These are phyloP conservation scores for Drosophila truncata DNA, from an alignment of 1,140 invertebrate species.

Conservation along the genomic window DNA sequence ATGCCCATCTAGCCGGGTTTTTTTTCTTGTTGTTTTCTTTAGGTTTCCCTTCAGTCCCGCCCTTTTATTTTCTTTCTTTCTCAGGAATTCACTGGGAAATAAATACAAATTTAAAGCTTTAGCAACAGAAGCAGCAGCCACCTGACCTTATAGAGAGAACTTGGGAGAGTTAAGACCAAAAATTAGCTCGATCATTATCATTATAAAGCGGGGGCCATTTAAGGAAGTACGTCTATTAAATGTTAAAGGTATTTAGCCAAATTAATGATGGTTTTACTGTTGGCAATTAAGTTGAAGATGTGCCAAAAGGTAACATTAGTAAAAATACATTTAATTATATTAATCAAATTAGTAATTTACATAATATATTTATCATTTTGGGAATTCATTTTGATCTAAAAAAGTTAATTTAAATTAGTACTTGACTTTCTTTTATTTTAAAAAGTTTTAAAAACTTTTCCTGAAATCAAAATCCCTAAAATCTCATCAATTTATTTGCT, in stretches of 20 bases:
- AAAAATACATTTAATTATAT: not conserved
- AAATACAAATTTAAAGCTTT: not conserved
- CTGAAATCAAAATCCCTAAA: not conserved
- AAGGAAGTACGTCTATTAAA: slow-evolving; percentile 19
- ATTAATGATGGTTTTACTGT: slow-evolving; percentile 1
- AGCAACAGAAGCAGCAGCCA: not conserved
- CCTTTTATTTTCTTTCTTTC: slow-evolving; percentile 20
- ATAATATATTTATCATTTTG: not conserved
- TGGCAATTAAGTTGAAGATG: not conserved
- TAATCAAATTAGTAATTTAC: not conserved
- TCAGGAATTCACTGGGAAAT: not conserved
- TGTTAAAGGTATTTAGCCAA: slow-evolving; percentile 22
- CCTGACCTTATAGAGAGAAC: slow-evolving; percentile 22
- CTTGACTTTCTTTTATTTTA: not conserved
- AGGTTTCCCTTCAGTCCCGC: slow-evolving; percentile 1
- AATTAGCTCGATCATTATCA: slow-evolving; percentile 30
- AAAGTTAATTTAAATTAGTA: not conserved
- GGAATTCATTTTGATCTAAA: not conserved
- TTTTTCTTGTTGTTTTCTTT: slow-evolving; percentile 4
- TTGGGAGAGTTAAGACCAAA: not conserved
- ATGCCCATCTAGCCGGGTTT: slow-evolving; percentile 40
- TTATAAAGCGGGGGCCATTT: slow-evolving; percentile 2
- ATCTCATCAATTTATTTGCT: not conserved
- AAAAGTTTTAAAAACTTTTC: not conserved
- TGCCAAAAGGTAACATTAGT: slow-evolving; percentile 6